These are phyloP conservation scores for Congeria kusceri DNA, from an alignment of 2,888 invertebrate species.

Conservation along the genomic window DNA sequence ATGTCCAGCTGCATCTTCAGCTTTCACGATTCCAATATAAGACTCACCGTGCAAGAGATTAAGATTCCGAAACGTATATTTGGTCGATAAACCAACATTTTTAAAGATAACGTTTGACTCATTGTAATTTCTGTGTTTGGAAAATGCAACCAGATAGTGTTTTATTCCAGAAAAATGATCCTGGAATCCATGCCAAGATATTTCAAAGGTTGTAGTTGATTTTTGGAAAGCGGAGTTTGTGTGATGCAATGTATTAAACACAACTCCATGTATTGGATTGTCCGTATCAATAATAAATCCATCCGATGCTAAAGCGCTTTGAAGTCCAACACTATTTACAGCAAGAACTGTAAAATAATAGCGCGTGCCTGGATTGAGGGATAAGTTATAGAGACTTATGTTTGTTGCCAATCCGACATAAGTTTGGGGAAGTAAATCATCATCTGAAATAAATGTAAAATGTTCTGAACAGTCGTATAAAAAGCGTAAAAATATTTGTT, in stretches of 20 bases:
- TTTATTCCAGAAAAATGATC: slow-evolving; percentile 52
- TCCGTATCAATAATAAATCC: slow-evolving; percentile 52
- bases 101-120: slow-evolving; percentile 17
- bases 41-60: slow-evolving; percentile 19
- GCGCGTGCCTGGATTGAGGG: slow-evolving; percentile 44
- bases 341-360: slow-evolving; percentile 60
- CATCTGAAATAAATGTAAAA: slow-evolving; percentile 33
- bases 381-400: slow-evolving; percentile 23
- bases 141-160: slow-evolving; percentile 38
- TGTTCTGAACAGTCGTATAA: no score
- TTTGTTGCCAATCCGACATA: slow-evolving; percentile 28
- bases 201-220: not conserved
- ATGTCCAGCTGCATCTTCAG: slow-evolving; percentile 19
- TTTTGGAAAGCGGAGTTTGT: slow-evolving; percentile 14
- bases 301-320: slow-evolving; percentile 42
- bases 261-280: slow-evolving; percentile 42
- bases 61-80: slow-evolving; percentile 4
- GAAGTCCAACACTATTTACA: slow-evolving; percentile 47
- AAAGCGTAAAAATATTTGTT: no score
- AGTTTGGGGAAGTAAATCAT: slow-evolving; percentile 38
- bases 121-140: not conserved
- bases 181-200: slow-evolving; percentile 52
- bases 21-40: slow-evolving; percentile 31
- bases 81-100: slow-evolving; percentile 20
- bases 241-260: slow-evolving; percentile 51